Base-by-base conservation (phyloP, 1,140 invertebrate genomes). In the Asbolus verrucosus region DNA sequence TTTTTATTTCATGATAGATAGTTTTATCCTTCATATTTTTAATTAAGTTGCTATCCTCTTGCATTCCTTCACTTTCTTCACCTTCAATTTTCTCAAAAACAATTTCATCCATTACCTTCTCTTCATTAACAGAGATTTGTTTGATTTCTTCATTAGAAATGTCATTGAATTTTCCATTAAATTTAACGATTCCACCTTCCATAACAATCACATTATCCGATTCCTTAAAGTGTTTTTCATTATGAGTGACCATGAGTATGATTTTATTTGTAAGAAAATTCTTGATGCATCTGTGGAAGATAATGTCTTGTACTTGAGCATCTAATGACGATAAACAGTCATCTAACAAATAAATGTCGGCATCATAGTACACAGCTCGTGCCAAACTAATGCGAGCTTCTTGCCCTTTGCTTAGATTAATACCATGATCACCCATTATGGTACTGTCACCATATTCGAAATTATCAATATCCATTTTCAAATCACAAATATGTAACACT, bases 371-470 rank as follows among this genome's bases (percentile, higher is more conserved):
- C 4, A 95, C 84, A 9, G 93, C 89, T 62, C 94, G 87, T 0
- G 94, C 94, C 27, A 96, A 82, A 77, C 94, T 95, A 3, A 98
- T 91, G 75, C 96, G 87, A 0, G 95, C 94, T 75, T 93, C 91
- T 82, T 98, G 96, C 41, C 96, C 93, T 21, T 93, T 93, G 73
- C 91, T 93, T 1, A 94, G 80, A 27, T 88, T 89, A 4, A 89
- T 85, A 59, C 94, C 94, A 81, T 89, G 85, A 76, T 96, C 94
- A 31, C 92, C 92, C 1, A 95, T 90, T 11, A 93, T 81, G 0
- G 93, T 94, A 73, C 87, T 84, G 75, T 95, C 94, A 19, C 91
- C 88, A 70, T 87, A 82, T 18, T 86, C 85, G 71, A 90, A 86
- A 66, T 86, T 83, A 74, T 88, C 88, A 61, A 94, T 86, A 79